Evolutionary conservation across 92 coral and sea anemone genomes (phyloP).

Genomic region (Phenganax subtilis): DNA sequence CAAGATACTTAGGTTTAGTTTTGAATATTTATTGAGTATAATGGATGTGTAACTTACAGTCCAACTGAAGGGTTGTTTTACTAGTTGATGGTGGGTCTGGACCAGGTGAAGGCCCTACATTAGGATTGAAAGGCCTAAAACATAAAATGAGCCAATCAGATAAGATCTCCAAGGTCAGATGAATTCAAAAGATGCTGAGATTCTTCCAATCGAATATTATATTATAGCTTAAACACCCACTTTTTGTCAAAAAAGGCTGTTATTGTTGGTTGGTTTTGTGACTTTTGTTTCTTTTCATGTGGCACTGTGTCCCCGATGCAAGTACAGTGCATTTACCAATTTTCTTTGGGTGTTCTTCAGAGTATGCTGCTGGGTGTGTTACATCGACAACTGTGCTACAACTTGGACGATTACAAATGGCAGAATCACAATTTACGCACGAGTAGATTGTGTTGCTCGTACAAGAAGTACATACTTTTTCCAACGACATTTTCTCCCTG

Average conservation of each 20-base stretch:
- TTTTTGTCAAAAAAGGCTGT: constrained; percentile 2
- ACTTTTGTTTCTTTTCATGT: background rate
- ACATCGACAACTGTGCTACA: constrained; percentile 22
- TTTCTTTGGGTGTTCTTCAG: constrained; percentile 39
- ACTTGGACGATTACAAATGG: constrained; percentile 44
- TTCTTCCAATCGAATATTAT: background rate
- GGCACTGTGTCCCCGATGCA: constrained; percentile 7
- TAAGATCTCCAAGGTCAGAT: background rate
- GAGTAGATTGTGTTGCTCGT: constrained; percentile 27
- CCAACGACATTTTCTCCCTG: constrained; percentile 3
- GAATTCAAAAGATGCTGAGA: background rate
- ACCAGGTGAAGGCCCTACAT: background rate
- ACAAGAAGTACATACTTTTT: constrained; percentile 16
- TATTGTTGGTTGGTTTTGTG: constrained; percentile 9
- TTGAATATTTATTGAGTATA: background rate
- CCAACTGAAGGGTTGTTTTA: constrained; percentile 12
- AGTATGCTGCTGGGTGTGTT: constrained; percentile 12
- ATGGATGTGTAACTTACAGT: background rate
- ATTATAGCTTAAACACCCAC: background rate
- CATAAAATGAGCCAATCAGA: background rate
- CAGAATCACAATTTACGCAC: constrained; percentile 22
- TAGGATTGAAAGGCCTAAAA: constrained; percentile 4
- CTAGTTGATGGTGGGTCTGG: constrained; percentile 18
- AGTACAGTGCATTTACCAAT: constrained; percentile 10
- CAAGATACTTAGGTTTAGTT: background rate